Percentiles rank a stretch among this genome's conserved stretches.
These are phyloP conservation scores for Zaprionus inermis DNA, from an alignment of 1,140 invertebrate species.

Conservation along the genomic window DNA sequence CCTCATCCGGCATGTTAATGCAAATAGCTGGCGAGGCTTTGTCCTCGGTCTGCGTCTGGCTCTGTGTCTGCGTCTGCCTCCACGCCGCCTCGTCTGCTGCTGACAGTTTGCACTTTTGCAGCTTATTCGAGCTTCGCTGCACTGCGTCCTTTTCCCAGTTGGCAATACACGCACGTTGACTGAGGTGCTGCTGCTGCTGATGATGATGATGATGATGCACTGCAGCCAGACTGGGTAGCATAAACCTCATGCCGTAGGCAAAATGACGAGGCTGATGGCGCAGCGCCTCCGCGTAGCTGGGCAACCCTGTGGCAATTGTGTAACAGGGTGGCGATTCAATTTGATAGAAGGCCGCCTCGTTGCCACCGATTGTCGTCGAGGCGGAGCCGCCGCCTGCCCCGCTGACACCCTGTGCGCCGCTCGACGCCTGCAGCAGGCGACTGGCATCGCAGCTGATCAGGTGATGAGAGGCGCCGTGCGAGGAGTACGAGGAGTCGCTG, in stretches of 20 bases:
- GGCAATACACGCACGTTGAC: slow-evolving; percentile 55
- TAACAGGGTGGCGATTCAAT: slow-evolving; percentile 86
- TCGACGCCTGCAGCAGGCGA: slow-evolving; percentile 41
- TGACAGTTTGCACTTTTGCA: slow-evolving; percentile 81
- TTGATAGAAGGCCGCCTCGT: slow-evolving; percentile 76
- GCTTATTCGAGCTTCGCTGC: slow-evolving; percentile 60
- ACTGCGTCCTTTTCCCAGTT: slow-evolving; percentile 76
- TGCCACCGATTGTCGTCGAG: slow-evolving; percentile 10
- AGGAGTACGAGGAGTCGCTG: slow-evolving; percentile 62
- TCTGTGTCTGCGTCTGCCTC: slow-evolving; percentile 45
- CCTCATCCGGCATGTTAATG: slow-evolving; percentile 75
- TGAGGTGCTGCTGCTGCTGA: slow-evolving; percentile 33
- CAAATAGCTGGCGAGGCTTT: slow-evolving; percentile 69
- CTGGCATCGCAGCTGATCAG: slow-evolving; percentile 75
- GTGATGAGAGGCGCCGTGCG: slow-evolving; percentile 57
- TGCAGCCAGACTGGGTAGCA: slow-evolving; percentile 77
- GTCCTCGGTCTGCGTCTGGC: slow-evolving; percentile 29
- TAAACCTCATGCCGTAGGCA: slow-evolving; percentile 82
- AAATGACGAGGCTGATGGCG: slow-evolving; percentile 82
- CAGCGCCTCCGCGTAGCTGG: slow-evolving; percentile 87
- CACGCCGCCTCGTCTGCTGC: slow-evolving; percentile 47
- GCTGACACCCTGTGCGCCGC: slow-evolving; percentile 20
- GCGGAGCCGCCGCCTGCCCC: slow-evolving; percentile 4
- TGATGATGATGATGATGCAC: slow-evolving; percentile 82
- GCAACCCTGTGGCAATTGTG: slow-evolving; percentile 86